phyloP scores from a whole-genome alignment of 2,888 invertebrate genomes.

The Epirrhoe tristata region DNA sequence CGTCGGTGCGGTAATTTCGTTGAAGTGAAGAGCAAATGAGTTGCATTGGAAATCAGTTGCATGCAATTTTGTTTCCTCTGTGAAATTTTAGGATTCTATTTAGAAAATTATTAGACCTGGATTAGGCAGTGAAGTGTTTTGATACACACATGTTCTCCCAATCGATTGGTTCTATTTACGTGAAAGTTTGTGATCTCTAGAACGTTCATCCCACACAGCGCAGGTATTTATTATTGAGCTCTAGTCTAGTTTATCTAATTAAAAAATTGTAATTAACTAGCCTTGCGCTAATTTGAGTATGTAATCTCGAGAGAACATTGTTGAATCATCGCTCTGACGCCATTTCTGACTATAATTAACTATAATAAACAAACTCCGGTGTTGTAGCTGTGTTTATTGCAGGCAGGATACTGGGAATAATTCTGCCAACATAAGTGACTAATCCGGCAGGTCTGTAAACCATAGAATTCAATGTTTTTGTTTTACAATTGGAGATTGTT shows the following conservation, averaged over 20 bases:
- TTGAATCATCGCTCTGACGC: constrained; percentile 60
- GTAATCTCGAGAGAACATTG: constrained; percentile 19
- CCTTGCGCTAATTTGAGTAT: constrained; percentile 26
- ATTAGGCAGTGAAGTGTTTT: neutral
- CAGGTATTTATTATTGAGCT: constrained; percentile 15
- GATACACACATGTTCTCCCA: neutral
- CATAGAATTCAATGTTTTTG: neutral
- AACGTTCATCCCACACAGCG: constrained; percentile 24
- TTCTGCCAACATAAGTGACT: constrained; percentile 7
- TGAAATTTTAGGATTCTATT: neutral
- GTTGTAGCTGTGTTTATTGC: constrained; percentile 26
- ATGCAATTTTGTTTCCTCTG: no score
- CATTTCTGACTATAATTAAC: constrained; percentile 53
- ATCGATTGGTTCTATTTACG: constrained; percentile 33
- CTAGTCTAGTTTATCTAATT: neutral
- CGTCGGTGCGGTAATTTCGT: no score
- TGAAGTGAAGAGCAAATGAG: no score
- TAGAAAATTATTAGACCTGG: neutral
- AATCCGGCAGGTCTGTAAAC: neutral
- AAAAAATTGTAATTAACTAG: neutral
- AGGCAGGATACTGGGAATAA: constrained; percentile 22
- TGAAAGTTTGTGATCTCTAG: constrained; percentile 44
- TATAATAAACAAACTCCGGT: constrained; percentile 49
- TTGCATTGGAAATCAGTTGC: no score
- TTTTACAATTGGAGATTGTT: neutral